These are phyloP conservation scores for Euschistus heros DNA, from an alignment of 1,140 invertebrate genomes.

Conservation along the genomic window DNA sequence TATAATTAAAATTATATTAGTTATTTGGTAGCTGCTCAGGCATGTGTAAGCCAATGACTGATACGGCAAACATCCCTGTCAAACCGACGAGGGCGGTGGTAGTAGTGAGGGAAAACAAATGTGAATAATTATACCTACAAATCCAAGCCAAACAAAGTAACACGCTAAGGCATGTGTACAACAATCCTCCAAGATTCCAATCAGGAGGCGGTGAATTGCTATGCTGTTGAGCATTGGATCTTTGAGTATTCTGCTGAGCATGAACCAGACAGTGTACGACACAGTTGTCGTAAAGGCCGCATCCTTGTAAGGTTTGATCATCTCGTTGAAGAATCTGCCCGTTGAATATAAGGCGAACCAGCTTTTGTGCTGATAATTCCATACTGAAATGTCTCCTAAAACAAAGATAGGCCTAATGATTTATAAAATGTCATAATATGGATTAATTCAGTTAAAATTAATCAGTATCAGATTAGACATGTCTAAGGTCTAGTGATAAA, in stretches of 20 bases:
- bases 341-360: constrained; percentile 77
- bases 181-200: constrained; percentile 35
- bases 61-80: constrained; percentile 47
- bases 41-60: constrained; percentile 41
- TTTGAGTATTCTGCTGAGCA: constrained; percentile 36
- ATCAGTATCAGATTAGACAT: too few species aligned
- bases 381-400: constrained; percentile 67
- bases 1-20: too few species aligned
- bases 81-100: constrained; percentile 47
- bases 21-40: constrained; percentile 33
- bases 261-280: constrained; percentile 80
- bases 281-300: constrained; percentile 72
- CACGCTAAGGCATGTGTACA: constrained; percentile 42
- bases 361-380: constrained; percentile 62
- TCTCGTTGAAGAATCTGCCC: constrained; percentile 72
- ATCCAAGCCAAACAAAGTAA: constrained; percentile 46
- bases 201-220: constrained; percentile 30
- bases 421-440: too few species aligned
- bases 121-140: constrained; percentile 47
- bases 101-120: constrained; percentile 50
- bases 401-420: constrained; percentile 21
- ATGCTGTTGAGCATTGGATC: constrained; percentile 12
- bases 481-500: too few species aligned
- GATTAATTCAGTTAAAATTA: too few species aligned
- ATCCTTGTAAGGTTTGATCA: constrained; percentile 57